Evolutionary conservation across 2,888 invertebrate genomes (phyloP).

Genomic region (Mongoloraphidia duomilia): DNA sequence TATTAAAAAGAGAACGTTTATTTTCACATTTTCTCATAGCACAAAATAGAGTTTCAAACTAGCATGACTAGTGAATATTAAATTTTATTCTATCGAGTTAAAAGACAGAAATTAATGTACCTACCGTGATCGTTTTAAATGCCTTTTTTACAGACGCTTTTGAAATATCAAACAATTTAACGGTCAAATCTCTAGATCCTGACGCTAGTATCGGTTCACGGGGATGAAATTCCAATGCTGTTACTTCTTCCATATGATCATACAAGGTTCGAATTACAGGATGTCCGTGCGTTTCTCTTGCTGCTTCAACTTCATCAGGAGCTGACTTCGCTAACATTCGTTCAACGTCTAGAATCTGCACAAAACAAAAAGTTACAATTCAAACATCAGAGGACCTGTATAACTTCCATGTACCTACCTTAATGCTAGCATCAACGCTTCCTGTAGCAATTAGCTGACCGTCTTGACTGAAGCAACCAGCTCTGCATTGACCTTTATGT

Average conservation of each 20-base stretch:
- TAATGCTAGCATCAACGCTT: slow-evolving; percentile 96
- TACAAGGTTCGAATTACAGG: slow-evolving; percentile 96
- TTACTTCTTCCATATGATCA: slow-evolving; percentile 96
- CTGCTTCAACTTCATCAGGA: slow-evolving; percentile 71
- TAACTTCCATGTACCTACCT: slow-evolving; percentile 35
- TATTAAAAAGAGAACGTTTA: too few relatives aligned
- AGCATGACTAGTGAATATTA: too few relatives aligned
- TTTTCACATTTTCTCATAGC: too few relatives aligned
- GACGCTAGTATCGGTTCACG: slow-evolving; percentile 88
- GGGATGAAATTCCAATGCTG: slow-evolving; percentile 93
- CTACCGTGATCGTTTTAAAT: slow-evolving; percentile 81
- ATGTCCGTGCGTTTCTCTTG: slow-evolving; percentile 82
- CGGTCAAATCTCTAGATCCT: slow-evolving; percentile 85
- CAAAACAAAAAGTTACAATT: not conserved
- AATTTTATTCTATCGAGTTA: too few relatives aligned
- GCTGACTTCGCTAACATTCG: slow-evolving; percentile 97
- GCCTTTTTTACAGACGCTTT: slow-evolving; percentile 98
- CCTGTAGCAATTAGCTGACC: slow-evolving; percentile 96
- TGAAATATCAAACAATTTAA: slow-evolving; percentile 95
- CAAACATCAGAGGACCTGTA: slow-evolving; percentile 2
- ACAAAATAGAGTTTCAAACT: too few relatives aligned
- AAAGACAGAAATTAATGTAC: slow-evolving; percentile 11
- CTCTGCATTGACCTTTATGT: slow-evolving; percentile 90
- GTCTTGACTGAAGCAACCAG: slow-evolving; percentile 90
- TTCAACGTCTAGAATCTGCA: slow-evolving; percentile 89